phyloP scores from a whole-genome alignment of 2,113 vertebrate genomes.

The Vulpes lagopus region DNA sequence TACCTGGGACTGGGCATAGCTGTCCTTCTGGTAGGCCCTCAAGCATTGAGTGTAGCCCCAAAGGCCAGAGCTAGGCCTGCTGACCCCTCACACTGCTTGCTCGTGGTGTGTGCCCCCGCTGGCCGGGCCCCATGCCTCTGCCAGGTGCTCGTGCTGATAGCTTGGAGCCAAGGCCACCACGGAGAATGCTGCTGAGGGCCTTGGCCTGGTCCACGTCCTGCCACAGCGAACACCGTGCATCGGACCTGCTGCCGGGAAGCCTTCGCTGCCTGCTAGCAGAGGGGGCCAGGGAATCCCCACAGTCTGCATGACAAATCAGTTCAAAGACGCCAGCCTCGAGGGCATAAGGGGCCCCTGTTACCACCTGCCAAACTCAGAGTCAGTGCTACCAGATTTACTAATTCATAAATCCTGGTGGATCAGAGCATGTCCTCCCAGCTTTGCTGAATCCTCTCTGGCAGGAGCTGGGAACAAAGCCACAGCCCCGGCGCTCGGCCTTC shows the following conservation, averaged over 20 bases:
- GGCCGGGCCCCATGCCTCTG: neutral
- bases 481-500: rapidly evolving
- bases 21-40: neutral
- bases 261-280: conserved; percentile 15
- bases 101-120: neutral
- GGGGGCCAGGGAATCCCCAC: neutral
- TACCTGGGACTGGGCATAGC: neutral
- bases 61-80: neutral
- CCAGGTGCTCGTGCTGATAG: neutral
- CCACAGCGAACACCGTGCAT: neutral
- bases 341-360: neutral
- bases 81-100: neutral
- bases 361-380: neutral
- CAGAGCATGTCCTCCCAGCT: neutral
- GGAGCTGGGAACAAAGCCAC: neutral
- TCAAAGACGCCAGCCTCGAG: neutral
- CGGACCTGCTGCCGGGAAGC: neutral
- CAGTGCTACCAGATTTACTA: neutral
- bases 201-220: neutral
- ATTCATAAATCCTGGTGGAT: neutral
- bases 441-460: neutral
- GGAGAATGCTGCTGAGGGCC: neutral
- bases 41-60: neutral
- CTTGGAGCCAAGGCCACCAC: neutral
- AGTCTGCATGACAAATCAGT: conserved; percentile 17